Base-by-base conservation (phyloP, 2,888 invertebrate genomes). In the Neoaliturus tenellus region DNA sequence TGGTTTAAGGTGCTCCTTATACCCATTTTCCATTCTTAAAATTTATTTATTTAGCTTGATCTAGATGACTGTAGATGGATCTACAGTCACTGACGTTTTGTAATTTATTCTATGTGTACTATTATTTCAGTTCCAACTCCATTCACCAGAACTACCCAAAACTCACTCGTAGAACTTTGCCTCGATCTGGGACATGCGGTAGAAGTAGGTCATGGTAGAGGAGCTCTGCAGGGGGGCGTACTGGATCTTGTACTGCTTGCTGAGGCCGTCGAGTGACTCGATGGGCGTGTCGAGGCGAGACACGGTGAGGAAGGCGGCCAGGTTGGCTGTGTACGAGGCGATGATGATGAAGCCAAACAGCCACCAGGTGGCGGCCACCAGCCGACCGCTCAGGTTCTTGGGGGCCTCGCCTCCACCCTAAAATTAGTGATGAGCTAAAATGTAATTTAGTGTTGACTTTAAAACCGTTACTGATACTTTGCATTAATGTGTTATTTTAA, bases 341-440 rank as follows among this genome's bases (percentile, higher is more conserved):
- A 99, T 99, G 87, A 99, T 98, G 89, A 99, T 99, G 90, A 99
- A 99, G 0, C 99, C 98, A 91, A 99, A 99, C 31, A 99, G 92
- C 99, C 99, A 99, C 99, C 98, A 99, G 0, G 99, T 99, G 0
- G 99, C 99, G 0, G 99, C 99, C 0, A 99, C 95, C 14, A 99
- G 91, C 78, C 99, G 93, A 0, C 99, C 99, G 0, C 98, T 98
- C 0, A 99, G 92, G 90, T 99, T 99, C 90, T 98, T 98, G 0
- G 98, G 98, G 0, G 98, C 98, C 90, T 98, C 98, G 0, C 98
- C 98, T 0, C 98, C 98, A 0, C 98, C 98, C 91, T 96, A n/a
- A n/a, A n/a, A n/a, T n/a, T n/a, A n/a, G n/a, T n/a, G n/a, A n/a
- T n/a, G n/a, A n/a, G n/a, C n/a, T n/a, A n/a, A n/a, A n/a, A n/a